Percentiles rank a stretch among this genome's conserved stretches.
Conservation (phyloP, 2,797 vertebrate genomes). For the Huso huso region DNA sequence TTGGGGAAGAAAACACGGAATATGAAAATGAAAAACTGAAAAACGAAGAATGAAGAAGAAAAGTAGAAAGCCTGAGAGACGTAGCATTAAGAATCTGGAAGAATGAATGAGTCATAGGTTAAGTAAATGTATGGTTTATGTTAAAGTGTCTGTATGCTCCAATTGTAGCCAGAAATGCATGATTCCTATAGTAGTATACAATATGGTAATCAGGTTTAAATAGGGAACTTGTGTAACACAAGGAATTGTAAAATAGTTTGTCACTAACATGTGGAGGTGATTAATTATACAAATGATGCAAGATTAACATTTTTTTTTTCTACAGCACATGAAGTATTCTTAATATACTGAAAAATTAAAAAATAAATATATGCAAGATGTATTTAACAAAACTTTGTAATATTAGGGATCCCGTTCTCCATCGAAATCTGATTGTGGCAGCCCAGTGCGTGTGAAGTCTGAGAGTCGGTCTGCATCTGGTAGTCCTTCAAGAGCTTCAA, state of each 20-base stretch:
- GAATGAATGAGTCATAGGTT: conserved; percentile 98
- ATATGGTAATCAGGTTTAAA: conserved; percentile 74
- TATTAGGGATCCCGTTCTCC: conserved; percentile 83
- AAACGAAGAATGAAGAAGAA: conserved; percentile 98
- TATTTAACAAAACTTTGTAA: conserved; percentile 72
- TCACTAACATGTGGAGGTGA: conserved; percentile 16
- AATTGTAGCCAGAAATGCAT: conserved; percentile 84
- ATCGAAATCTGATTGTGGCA: conserved; percentile 83
- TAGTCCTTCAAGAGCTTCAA: conserved; percentile 76
- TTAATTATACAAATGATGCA: conserved; percentile 28
- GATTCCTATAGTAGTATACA: conserved; percentile 65
- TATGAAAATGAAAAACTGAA: conserved; percentile 77
- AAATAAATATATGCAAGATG: conserved; percentile 6
- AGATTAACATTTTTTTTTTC: conserved; percentile 77
- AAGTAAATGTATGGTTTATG: conserved; percentile 97
- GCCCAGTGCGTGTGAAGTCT: conserved; percentile 78
- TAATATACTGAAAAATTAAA: conserved; percentile 15
- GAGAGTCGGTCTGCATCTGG: conserved; percentile 81
- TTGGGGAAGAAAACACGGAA: conserved; percentile 88
- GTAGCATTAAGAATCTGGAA: conserved; percentile 97
- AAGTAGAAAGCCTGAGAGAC: conserved; percentile 94
- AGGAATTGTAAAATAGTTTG: conserved; percentile 43
- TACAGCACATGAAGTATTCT: conserved; percentile 57
- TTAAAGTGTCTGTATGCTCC: conserved; percentile 86
- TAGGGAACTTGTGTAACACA: conserved; percentile 58